Evolutionary conservation across 1,140 invertebrate species (phyloP).

Genomic region (Drosophila sp.): DNA sequence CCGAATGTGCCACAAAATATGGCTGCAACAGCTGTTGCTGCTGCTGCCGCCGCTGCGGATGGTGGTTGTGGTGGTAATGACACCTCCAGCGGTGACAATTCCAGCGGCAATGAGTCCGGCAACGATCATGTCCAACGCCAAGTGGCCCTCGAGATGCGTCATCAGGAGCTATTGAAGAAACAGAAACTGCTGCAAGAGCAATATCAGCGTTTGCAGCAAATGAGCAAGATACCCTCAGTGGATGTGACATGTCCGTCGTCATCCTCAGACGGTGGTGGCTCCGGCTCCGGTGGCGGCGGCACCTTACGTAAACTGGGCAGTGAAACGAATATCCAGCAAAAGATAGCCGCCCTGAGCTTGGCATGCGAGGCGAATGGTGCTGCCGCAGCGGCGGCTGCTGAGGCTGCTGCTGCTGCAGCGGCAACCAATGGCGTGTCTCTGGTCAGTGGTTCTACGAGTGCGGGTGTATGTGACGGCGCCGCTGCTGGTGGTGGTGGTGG

Average conservation of each 20-base stretch:
- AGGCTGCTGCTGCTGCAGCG: constrained; percentile 41
- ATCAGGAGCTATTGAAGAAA: constrained; percentile 93
- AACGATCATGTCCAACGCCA: constrained; percentile 87
- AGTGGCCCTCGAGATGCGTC: constrained; percentile 91
- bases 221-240: constrained; percentile 89
- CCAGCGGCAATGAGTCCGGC: constrained; percentile 87
- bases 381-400: constrained; percentile 86
- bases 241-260: constrained; percentile 84
- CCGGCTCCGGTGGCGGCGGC: constrained; percentile 80
- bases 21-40: constrained; percentile 38
- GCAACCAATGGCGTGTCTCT: constrained; percentile 58
- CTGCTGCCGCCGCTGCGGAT: constrained; percentile 38
- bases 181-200: constrained; percentile 94
- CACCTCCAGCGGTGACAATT: constrained; percentile 73
- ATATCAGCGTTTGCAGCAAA: constrained; percentile 92
- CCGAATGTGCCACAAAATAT: constrained; percentile 85
- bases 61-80: constrained; percentile 37
- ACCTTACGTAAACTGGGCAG: constrained; percentile 92
- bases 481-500: constrained; percentile 49
- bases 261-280: constrained; percentile 63
- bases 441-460: constrained; percentile 77
- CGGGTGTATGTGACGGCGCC: constrained; percentile 55
- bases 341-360: constrained; percentile 86
- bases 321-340: constrained; percentile 93
- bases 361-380: constrained; percentile 80